Evolutionary conservation across 1,140 invertebrate species (phyloP).

Genomic region (Acromyrmex echinatior): DNA sequence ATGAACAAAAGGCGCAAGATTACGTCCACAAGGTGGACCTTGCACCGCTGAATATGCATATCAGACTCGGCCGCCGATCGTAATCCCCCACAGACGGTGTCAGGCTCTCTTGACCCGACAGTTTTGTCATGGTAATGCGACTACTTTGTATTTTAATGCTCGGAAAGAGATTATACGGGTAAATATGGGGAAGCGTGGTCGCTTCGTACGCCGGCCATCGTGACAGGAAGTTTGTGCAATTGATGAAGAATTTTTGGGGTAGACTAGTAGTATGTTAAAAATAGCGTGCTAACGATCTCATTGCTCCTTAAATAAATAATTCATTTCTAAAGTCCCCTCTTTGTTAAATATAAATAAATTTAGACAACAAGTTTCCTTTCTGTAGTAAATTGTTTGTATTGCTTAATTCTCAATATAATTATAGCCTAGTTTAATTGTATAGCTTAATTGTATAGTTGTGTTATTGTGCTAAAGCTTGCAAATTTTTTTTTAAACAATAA

Average conservation of each 20-base stretch:
- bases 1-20: conserved; percentile 69
- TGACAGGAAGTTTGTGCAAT: neutral
- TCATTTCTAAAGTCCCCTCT: neutral
- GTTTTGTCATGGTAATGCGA: conserved; percentile 84
- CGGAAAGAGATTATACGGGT: conserved; percentile 82
- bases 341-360: conserved; percentile 16
- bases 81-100: conserved; percentile 83
- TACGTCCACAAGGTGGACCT: conserved; percentile 78
- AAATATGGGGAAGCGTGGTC: conserved; percentile 72
- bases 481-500: neutral
- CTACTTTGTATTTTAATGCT: conserved; percentile 85
- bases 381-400: neutral
- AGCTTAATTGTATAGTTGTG: neutral
- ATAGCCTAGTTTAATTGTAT: conserved; percentile 7
- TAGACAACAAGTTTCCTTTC: neutral
- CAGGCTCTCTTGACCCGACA: conserved; percentile 83
- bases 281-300: neutral
- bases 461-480: neutral
- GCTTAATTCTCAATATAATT: conserved; percentile 27
- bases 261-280: conserved; percentile 19
- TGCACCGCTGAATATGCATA: conserved; percentile 84
- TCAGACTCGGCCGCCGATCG: conserved; percentile 78
- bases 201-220: conserved; percentile 17
- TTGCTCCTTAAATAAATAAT: conserved; percentile 8
- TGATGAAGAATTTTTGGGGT: conserved; percentile 41